These are phyloP conservation scores for Rhynchonycteris naso DNA, from an alignment of 2,797 vertebrate species.

Conservation along the genomic window DNA sequence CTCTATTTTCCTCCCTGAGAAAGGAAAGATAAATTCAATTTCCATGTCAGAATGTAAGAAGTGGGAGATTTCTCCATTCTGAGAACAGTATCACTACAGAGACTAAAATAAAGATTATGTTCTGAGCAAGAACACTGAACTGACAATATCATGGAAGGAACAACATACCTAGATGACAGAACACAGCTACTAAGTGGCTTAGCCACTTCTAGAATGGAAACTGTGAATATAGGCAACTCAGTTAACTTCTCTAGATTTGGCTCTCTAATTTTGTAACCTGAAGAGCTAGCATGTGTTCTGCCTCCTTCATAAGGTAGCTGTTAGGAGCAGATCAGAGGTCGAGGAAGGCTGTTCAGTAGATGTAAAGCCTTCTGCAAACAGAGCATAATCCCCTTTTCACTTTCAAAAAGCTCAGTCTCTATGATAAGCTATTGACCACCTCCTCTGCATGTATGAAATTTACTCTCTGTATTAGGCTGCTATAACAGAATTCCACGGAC, in stretches of 20 bases:
- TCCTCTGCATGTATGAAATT: not conserved
- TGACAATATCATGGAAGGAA: not conserved
- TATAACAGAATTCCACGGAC: not conserved
- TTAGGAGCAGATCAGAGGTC: not conserved
- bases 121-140: not conserved
- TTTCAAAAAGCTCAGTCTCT: not conserved
- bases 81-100: not conserved
- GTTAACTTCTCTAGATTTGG: not conserved
- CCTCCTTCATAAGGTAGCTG: not conserved
- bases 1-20: not conserved
- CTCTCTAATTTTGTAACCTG: not conserved
- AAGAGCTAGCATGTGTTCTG: not conserved
- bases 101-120: not conserved
- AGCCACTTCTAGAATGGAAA: not conserved
- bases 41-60: not conserved
- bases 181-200: not conserved
- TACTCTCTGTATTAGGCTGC: not conserved
- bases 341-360: not conserved
- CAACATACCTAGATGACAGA: not conserved
- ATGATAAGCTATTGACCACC: not conserved
- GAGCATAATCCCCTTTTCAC: not conserved
- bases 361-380: not conserved
- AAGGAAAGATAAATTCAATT: constrained; percentile 49
- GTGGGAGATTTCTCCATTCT: not conserved
- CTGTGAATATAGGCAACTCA: not conserved